Base-by-base conservation (phyloP, 1,140 invertebrate species). In the Euwallacea similis region DNA sequence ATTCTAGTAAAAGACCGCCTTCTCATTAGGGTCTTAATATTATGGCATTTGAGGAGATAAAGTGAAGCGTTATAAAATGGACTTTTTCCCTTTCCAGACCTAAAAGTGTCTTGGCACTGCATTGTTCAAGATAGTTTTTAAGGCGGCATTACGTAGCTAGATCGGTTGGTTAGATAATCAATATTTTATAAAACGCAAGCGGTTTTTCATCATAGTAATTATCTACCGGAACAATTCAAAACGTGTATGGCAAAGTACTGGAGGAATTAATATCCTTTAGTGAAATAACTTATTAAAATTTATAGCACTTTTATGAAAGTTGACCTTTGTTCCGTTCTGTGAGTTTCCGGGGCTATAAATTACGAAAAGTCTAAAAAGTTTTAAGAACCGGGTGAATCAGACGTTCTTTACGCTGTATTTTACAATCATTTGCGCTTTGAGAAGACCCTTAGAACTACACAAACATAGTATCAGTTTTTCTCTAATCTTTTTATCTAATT, bases 281-380 rank as follows among this genome's bases (percentile, higher is more conserved):
- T 6, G 66, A 68, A 68, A 68, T 68, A 68, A 68, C 53, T 66
- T 68, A 68, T 68, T 56, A 68, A 59, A 68, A 68, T 68, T 68
- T 68, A 68, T 68, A 16, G 66, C 66, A 68, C 66, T 68, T 68
- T 59, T 68, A 58, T 59, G 66, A 68, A 68, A 68, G 66, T 68
- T 68, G 66, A 68, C 66, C 66, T 56, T 68, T 68, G 66, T 68
- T 68, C 66, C 66, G 66, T 59, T 68, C 66, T 44, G 55, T 56
- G 66, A 68, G 66, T 68, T 68, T 59, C 66, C 55, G 43, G 54
- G n/a, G 66, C 55, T 16, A 68, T 68, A 68, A 68, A 68, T 68
- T 68, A 55, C 41, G 46, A 68, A 68, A 68, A 68, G 54, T 59
- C 66, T 68, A 68, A 68, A 68, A 68, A 68, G 66, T 68, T 68